These are phyloP conservation scores for Tachyglossus aculeatus DNA, from an alignment of 2,797 vertebrate genomes.

Conservation along the genomic window DNA sequence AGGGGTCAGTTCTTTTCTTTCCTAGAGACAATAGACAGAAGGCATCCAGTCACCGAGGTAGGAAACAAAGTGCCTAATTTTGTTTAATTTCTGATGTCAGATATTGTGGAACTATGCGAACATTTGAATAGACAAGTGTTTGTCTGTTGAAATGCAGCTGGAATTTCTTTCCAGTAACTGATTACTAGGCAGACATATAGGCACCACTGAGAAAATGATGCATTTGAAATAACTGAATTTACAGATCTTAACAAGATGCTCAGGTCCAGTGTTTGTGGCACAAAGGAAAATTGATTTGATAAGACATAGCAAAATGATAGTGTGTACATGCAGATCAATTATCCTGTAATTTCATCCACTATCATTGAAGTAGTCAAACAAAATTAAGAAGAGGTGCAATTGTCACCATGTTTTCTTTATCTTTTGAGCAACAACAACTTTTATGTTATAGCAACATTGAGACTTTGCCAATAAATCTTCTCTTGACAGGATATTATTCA, in stretches of 20 bases:
- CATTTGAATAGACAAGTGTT: neutral
- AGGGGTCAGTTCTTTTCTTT: no score
- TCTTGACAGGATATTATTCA: neutral
- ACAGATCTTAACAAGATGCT: neutral
- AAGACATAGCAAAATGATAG: slow-evolving; percentile 22
- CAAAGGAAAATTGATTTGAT: slow-evolving; percentile 27
- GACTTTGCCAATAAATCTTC: neutral
- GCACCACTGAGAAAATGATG: neutral
- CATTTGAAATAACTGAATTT: neutral
- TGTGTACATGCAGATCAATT: slow-evolving; percentile 22
- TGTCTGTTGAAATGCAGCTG: neutral
- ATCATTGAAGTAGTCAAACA: neutral
- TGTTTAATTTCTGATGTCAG: neutral
- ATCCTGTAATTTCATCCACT: neutral
- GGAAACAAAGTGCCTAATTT: no score
- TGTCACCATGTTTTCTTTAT: slow-evolving; percentile 22
- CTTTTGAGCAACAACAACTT: neutral
- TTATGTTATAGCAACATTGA: neutral
- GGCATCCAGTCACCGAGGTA: no score
- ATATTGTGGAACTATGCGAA: neutral
- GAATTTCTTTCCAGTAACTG: neutral
- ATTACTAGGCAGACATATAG: neutral
- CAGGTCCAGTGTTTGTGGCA: neutral
- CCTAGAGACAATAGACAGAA: no score
- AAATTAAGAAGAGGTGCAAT: slow-evolving; percentile 5